Evolutionary conservation across 1,140 invertebrate genomes (phyloP).

Genomic region (Apis cerana): DNA sequence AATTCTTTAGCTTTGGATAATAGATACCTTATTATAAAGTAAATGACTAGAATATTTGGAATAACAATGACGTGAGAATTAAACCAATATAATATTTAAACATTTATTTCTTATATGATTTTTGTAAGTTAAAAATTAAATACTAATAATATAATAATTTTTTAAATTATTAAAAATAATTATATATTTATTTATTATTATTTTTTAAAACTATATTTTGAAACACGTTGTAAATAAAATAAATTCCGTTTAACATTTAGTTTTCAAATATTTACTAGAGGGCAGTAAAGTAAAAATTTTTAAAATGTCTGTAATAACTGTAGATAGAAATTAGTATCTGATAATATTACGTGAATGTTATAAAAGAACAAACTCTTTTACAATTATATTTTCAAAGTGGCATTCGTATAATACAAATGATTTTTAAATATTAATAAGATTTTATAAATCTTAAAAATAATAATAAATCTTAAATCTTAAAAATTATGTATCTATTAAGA

Average conservation of each 20-base stretch:
- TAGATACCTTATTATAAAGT: background rate
- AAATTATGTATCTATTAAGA: background rate
- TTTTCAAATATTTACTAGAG: background rate
- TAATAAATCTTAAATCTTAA: no score
- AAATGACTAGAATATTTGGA: background rate
- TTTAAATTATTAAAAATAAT: background rate
- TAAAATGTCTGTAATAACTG: constrained; percentile 12
- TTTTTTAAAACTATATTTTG: background rate
- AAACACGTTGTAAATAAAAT: background rate
- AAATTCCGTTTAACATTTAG: constrained; percentile 11
- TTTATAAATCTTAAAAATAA: background rate
- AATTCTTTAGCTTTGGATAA: background rate
- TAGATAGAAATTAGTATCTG: background rate
- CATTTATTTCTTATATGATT: background rate
- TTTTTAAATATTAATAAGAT: background rate
- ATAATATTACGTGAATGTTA: background rate
- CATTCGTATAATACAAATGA: background rate
- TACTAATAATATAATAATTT: background rate
- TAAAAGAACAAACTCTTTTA: background rate
- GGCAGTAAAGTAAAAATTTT: constrained; percentile 9
- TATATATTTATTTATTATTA: background rate
- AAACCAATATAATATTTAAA: background rate
- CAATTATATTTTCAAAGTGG: background rate
- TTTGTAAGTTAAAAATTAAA: background rate
- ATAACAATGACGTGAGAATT: background rate